These are phyloP conservation scores for Solea senegalensis DNA, from an alignment of 2,113 vertebrate species.

Conservation along the genomic window DNA sequence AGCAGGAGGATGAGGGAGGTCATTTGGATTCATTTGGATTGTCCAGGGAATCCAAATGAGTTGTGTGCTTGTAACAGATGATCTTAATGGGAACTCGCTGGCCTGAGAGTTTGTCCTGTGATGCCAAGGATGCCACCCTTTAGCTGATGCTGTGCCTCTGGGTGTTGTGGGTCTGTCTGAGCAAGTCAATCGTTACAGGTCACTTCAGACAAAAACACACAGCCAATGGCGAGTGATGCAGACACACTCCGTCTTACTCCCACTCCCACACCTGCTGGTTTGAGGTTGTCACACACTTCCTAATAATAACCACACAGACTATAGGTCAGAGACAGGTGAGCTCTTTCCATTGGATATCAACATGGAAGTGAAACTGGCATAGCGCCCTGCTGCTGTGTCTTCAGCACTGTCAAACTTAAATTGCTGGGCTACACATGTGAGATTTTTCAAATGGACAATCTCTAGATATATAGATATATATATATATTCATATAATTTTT, in stretches of 20 bases:
- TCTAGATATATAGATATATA: conserved; percentile 28
- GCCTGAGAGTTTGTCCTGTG: conserved; percentile 36
- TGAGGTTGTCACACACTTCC: conserved; percentile 47
- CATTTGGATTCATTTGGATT: conserved; percentile 49
- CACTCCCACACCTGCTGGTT: conserved; percentile 53
- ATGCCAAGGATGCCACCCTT: conserved; percentile 30
- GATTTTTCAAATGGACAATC: conserved; percentile 64
- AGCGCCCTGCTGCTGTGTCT: conserved; percentile 40
- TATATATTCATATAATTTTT: conserved; percentile 23
- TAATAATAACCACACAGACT: conserved; percentile 44
- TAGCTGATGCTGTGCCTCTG: conserved; percentile 38
- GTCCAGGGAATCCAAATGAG: conserved; percentile 61
- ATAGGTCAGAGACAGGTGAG: conserved; percentile 65
- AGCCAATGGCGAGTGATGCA: conserved; percentile 52
- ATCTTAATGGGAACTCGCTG: conserved; percentile 34
- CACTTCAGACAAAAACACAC: conserved; percentile 43
- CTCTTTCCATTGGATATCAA: conserved; percentile 52
- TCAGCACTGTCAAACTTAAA: conserved; percentile 67
- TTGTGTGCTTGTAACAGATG: conserved; percentile 74
- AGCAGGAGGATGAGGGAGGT: not conserved
- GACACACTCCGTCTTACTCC: not conserved
- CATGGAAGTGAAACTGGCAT: conserved; percentile 45
- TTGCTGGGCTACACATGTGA: conserved; percentile 66
- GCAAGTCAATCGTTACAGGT: conserved; percentile 6
- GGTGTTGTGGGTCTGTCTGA: conserved; percentile 32